Conservation (phyloP, 2,888 invertebrate genomes). For the Sesamia inferens region DNA sequence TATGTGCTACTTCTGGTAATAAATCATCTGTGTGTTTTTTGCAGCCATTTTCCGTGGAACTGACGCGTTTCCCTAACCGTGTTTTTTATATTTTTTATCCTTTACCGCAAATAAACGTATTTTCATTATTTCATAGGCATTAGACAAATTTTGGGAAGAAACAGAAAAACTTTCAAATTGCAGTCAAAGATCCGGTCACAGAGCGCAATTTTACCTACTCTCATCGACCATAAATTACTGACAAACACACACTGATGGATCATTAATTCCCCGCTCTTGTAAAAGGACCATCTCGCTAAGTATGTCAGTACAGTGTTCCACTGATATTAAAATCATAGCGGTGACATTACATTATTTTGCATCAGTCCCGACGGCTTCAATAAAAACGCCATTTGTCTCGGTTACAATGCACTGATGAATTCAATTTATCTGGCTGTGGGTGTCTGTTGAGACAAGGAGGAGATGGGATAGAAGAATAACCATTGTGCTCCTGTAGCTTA, state of each 20-base stretch:
- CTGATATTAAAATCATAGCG: slow-evolving; percentile 60
- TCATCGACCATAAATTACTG: slow-evolving; percentile 26
- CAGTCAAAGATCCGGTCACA: not conserved
- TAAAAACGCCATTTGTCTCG: slow-evolving; percentile 73
- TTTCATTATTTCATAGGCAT: too few species aligned
- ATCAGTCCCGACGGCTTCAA: slow-evolving; percentile 66
- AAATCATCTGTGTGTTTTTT: too few species aligned
- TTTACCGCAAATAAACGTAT: too few species aligned
- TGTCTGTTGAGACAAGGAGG: not conserved
- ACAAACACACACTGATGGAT: slow-evolving; percentile 16
- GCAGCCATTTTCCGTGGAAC: too few species aligned
- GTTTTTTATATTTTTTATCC: too few species aligned
- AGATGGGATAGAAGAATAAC: not conserved
- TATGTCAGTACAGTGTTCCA: slow-evolving; percentile 47
- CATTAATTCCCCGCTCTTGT: slow-evolving; percentile 33
- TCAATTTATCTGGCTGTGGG: slow-evolving; percentile 55
- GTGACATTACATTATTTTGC: slow-evolving; percentile 63
- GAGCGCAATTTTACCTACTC: not conserved
- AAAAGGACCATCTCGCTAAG: slow-evolving; percentile 33
- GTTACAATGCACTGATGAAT: slow-evolving; percentile 64
- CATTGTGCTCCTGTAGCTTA: too few species aligned
- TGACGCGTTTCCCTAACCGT: too few species aligned
- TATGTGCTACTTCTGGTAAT: too few species aligned
- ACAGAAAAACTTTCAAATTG: not conserved
- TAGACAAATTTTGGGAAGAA: not conserved